Evolutionary conservation across 2,888 invertebrate species (phyloP).

Genomic region (Plemyria rubiginata): DNA sequence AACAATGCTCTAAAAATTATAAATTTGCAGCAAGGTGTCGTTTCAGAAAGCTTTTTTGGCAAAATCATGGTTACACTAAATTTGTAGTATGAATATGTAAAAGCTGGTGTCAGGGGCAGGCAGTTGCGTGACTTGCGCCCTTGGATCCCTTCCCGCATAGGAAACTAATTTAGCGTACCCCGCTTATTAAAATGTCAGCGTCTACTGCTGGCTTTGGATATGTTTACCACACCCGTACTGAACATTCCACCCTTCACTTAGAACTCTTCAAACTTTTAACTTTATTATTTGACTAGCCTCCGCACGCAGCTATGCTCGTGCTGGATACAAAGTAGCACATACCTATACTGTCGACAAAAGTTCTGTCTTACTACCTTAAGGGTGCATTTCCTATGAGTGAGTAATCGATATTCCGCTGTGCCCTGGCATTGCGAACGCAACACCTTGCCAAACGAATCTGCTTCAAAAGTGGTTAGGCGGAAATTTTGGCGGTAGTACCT

Average conservation of each 20-base stretch:
- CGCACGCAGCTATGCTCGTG: too few relatives aligned
- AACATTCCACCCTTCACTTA: slow-evolving; percentile 3
- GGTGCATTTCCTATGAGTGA: too few relatives aligned
- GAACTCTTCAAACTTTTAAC: neutral
- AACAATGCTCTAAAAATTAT: too few relatives aligned
- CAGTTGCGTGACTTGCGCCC: slow-evolving; percentile 67
- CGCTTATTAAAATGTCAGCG: slow-evolving; percentile 48
- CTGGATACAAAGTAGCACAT: too few relatives aligned
- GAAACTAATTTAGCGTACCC: slow-evolving; percentile 45
- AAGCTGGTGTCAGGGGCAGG: slow-evolving; percentile 45
- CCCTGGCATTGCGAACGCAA: too few relatives aligned
- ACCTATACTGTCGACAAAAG: too few relatives aligned
- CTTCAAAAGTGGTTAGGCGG: too few relatives aligned
- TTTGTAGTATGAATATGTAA: slow-evolving; percentile 42
- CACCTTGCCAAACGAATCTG: too few relatives aligned
- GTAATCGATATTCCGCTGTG: too few relatives aligned
- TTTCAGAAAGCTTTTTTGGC: neutral
- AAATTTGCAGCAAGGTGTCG: neutral
- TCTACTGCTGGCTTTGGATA: slow-evolving; percentile 23
- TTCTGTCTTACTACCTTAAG: too few relatives aligned
- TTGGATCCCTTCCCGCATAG: slow-evolving; percentile 55
- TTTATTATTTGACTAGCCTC: too few relatives aligned
- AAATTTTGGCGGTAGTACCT: too few relatives aligned
- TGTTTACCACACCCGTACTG: slow-evolving; percentile 14
- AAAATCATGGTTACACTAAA: slow-evolving; percentile 25